phyloP scores from a whole-genome alignment of 2,888 invertebrate genomes.

The Ernsta delagoae region DNA sequence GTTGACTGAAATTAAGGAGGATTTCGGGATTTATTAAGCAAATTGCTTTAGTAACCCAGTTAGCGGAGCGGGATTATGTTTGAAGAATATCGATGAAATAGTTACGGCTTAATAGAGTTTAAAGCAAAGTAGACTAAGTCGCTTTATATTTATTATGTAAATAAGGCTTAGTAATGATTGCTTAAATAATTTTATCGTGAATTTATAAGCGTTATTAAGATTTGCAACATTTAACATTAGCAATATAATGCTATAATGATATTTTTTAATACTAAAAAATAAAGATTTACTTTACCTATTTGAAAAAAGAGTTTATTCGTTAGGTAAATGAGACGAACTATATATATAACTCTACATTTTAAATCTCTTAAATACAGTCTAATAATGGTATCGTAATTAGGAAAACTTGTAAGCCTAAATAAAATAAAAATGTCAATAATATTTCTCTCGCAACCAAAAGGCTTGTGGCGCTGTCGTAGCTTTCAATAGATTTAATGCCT shows the following conservation, averaged over 20 bases:
- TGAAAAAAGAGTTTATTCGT: too few species aligned
- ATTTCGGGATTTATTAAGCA: constrained; percentile 28
- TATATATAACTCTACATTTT: too few species aligned
- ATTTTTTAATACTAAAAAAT: too few species aligned
- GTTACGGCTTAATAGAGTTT: constrained; percentile 2
- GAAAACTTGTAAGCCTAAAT: neutral
- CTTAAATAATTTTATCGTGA: neutral
- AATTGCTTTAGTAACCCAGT: constrained; percentile 21
- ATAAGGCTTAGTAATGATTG: neutral
- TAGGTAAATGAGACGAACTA: too few species aligned
- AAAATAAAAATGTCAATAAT: too few species aligned
- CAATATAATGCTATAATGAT: too few species aligned
- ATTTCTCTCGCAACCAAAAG: neutral
- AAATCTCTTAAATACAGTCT: too few species aligned
- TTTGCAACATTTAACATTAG: too few species aligned
- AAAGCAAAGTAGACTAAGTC: neutral
- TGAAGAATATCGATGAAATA: constrained; percentile 5
- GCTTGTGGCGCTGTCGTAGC: constrained; percentile 19
- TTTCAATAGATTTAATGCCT: constrained; percentile 32
- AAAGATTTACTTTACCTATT: too few species aligned
- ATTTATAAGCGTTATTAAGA: too few species aligned
- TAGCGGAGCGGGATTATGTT: constrained; percentile 7
- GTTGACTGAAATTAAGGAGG: constrained; percentile 31
- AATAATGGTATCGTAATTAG: too few species aligned
- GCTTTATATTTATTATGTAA: neutral